Evolutionary conservation across 2,888 invertebrate genomes (phyloP).

Genomic region (Leptodirus hochenwartii): DNA sequence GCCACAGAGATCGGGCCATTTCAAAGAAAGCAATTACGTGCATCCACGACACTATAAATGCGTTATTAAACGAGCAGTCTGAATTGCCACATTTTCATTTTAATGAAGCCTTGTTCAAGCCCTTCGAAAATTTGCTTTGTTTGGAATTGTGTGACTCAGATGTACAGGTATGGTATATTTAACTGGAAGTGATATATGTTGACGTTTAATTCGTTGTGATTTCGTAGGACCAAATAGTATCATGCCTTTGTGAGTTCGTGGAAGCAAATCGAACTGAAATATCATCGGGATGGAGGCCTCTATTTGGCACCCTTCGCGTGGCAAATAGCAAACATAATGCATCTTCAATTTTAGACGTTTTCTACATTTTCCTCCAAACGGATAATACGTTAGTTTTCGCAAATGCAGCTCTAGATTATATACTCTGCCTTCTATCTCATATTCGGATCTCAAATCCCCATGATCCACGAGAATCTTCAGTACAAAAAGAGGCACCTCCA

Average conservation of each 20-base stretch:
- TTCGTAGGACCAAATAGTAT: constrained; percentile 71
- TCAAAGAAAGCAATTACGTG: constrained; percentile 84
- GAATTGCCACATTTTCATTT: constrained; percentile 90
- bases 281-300: constrained; percentile 86
- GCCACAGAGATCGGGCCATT: constrained; percentile 73
- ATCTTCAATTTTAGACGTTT: constrained; percentile 70
- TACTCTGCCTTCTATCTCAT: constrained; percentile 66
- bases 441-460: constrained; percentile 48
- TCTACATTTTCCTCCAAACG: constrained; percentile 81
- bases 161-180: constrained; percentile 46
- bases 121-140: constrained; percentile 86
- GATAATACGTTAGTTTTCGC: constrained; percentile 88
- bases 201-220: constrained; percentile 5
- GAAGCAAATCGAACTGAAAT: constrained; percentile 88
- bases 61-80: constrained; percentile 67
- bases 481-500: constrained; percentile 4
- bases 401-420: constrained; percentile 86
- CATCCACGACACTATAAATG: constrained; percentile 81
- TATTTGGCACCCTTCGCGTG: constrained; percentile 84
- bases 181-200: constrained; percentile 2
- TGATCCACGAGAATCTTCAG: constrained; percentile 10
- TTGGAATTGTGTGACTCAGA: constrained; percentile 86
- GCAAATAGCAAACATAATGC: constrained; percentile 52
- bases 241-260: constrained; percentile 89
- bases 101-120: constrained; percentile 86